Evolutionary conservation across 2,113 vertebrate genomes (phyloP).

Genomic region (Poeciliopsis occidentalis): DNA sequence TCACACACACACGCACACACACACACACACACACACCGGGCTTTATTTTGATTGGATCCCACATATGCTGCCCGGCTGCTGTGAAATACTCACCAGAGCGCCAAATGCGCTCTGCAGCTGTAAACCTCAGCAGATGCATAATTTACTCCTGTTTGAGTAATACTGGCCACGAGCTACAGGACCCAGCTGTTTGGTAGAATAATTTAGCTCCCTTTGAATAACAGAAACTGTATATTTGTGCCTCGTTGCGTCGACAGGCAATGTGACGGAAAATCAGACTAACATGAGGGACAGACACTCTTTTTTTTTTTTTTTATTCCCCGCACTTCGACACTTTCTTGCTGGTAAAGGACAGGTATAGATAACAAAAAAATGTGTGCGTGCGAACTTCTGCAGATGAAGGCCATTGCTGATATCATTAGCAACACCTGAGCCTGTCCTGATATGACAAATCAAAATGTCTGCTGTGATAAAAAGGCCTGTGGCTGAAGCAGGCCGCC

Average conservation of each 20-base stretch:
- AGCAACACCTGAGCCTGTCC: conserved; percentile 35
- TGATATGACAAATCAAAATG: conserved; percentile 39
- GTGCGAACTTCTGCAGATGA: conserved; percentile 6
- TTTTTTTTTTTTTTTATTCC: conserved; percentile 6
- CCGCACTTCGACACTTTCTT: conserved; percentile 1
- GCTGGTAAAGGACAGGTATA: conserved; percentile 7
- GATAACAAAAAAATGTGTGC: conserved; percentile 14
- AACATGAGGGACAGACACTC: background rate
- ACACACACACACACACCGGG: background rate
- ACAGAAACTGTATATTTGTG: conserved; percentile 19
- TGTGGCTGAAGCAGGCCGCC: conserved; percentile 26
- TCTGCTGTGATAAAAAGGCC: conserved; percentile 38
- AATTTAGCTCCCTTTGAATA: background rate
- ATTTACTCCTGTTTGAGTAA: conserved; percentile 28
- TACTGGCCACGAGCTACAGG: conserved; percentile 23
- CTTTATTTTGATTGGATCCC: conserved; percentile 27
- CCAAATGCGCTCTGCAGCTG: conserved; percentile 19
- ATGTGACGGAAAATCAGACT: conserved; percentile 4
- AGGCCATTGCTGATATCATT: conserved; percentile 39
- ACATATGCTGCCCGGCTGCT: conserved; percentile 15
- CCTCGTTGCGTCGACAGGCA: conserved; percentile 7
- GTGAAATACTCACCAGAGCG: conserved; percentile 25
- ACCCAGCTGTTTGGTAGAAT: conserved; percentile 18
- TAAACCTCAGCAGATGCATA: conserved; percentile 18
- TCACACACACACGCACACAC: background rate